These are phyloP conservation scores for Chiloscyllium plagiosum DNA, from an alignment of 2,113 vertebrate species.

Conservation along the genomic window DNA sequence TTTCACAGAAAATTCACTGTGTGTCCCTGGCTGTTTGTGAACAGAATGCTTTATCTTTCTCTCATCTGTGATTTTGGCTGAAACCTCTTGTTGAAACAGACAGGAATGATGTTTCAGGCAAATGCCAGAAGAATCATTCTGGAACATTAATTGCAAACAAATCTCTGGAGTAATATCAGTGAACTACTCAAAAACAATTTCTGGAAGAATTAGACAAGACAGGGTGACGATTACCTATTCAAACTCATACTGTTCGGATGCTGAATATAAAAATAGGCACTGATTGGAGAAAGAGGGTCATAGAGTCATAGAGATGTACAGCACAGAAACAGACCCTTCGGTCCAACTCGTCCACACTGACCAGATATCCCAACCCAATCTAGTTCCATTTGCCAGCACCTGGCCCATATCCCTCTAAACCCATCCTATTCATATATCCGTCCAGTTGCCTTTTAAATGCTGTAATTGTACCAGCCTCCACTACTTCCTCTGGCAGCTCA, in stretches of 20 bases:
- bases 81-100: slow-evolving; percentile 44
- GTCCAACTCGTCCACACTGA: too few species aligned
- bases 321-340: too few species aligned
- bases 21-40: background rate
- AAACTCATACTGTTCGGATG: slow-evolving; percentile 53
- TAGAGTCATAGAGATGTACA: too few species aligned
- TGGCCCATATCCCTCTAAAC: too few species aligned
- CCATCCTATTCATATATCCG: too few species aligned
- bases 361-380: too few species aligned
- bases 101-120: slow-evolving; percentile 45
- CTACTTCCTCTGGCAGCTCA: too few species aligned
- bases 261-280: slow-evolving; percentile 41
- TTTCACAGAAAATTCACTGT: background rate
- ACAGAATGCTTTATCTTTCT: slow-evolving; percentile 44
- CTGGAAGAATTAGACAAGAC: slow-evolving; percentile 54
- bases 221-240: slow-evolving; percentile 53
- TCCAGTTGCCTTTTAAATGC: too few species aligned
- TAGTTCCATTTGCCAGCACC: too few species aligned
- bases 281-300: background rate
- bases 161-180: slow-evolving; percentile 59
- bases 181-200: slow-evolving; percentile 58
- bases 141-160: slow-evolving; percentile 50
- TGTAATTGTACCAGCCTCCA: too few species aligned
- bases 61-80: slow-evolving; percentile 41
- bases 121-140: slow-evolving; percentile 48